phyloP scores from a whole-genome alignment of 2,797 vertebrate species.

The Zenarchopterus dispar region DNA sequence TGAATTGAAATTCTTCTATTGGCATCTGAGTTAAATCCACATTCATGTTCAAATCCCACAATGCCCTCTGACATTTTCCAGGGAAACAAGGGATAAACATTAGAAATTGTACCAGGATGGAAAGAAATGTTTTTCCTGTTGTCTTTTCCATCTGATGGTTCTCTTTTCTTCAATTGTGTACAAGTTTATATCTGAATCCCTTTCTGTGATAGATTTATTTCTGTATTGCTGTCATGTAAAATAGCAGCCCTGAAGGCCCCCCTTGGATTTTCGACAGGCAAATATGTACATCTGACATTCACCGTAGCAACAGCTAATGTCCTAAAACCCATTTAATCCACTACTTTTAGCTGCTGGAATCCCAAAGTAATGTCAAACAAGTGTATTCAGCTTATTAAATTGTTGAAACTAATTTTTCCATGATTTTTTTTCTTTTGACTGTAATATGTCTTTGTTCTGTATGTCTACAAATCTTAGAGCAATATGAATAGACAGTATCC shows the following conservation, averaged over 20 bases:
- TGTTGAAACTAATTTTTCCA: conserved; percentile 1
- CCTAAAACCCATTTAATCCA: neutral
- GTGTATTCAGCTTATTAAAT: conserved; percentile 4
- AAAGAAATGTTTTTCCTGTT: neutral
- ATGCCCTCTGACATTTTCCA: neutral
- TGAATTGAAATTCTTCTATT: conserved; percentile 5
- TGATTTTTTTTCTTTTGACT: conserved; percentile 7
- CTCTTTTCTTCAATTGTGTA: too few species aligned
- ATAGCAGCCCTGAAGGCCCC: too few species aligned
- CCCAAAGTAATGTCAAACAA: conserved; percentile 2
- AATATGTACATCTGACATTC: too few species aligned
- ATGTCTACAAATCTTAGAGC: neutral
- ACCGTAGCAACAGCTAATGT: too few species aligned
- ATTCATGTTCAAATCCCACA: conserved; percentile 4
- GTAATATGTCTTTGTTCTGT: conserved; percentile 3
- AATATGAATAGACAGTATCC: conserved; percentile 24
- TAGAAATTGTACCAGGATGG: neutral
- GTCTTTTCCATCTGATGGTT: neutral
- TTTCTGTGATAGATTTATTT: neutral
- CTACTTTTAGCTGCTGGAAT: neutral
- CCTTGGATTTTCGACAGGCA: too few species aligned
- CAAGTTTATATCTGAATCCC: too few species aligned
- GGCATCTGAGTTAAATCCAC: neutral
- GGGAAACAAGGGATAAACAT: neutral
- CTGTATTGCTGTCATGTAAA: neutral